Conservation (phyloP, 2,797 vertebrate species). For the Dryobates pubescens region DNA sequence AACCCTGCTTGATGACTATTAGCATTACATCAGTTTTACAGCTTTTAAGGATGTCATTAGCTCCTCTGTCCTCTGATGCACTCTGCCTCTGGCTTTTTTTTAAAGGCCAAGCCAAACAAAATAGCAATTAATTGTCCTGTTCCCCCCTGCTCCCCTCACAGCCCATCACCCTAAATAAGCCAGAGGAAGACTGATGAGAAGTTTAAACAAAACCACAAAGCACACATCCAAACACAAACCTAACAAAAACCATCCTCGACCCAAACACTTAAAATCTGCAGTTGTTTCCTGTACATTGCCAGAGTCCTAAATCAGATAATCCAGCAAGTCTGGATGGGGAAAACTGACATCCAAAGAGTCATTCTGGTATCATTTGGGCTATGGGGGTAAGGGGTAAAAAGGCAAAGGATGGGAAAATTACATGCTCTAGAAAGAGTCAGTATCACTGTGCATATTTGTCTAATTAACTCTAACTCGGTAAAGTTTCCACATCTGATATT, state of each 20-base stretch:
- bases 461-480: neutral
- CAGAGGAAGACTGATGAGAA: neutral
- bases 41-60: constrained; percentile 50
- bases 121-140: neutral
- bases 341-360: neutral
- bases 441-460: neutral
- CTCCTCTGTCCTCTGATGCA: constrained; percentile 16
- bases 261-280: neutral
- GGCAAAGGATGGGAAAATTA: neutral
- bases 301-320: neutral
- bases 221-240: neutral
- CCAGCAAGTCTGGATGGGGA: neutral
- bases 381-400: neutral
- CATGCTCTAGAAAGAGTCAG: neutral
- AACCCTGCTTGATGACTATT: constrained; percentile 11
- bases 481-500: neutral
- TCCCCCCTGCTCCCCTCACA: neutral
- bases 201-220: neutral
- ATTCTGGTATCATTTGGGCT: neutral
- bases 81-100: constrained; percentile 7
- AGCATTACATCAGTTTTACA: constrained; percentile 28
- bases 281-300: neutral
- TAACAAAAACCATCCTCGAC: too few species aligned
- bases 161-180: neutral
- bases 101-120: neutral